Percentiles rank a stretch among this genome's conserved stretches.
phyloP scores from a whole-genome alignment of 1,140 invertebrate species.

The Trachymyrmex septentrionalis region DNA sequence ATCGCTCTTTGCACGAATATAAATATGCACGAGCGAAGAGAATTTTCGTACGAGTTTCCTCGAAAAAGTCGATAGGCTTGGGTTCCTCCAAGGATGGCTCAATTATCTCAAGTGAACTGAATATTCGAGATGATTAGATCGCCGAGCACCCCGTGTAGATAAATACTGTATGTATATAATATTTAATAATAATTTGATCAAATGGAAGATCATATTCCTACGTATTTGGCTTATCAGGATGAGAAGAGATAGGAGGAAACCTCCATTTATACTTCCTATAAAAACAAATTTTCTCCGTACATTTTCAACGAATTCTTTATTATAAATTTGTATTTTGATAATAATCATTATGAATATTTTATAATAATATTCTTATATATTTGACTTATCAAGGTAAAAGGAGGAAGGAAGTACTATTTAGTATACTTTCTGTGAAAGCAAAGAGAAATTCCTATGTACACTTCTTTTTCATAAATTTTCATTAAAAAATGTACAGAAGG shows the following conservation, averaged over 20 bases:
- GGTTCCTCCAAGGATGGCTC: background rate
- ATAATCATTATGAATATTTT: too few relatives aligned
- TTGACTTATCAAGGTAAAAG: too few relatives aligned
- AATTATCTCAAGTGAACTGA: background rate
- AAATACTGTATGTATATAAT: background rate
- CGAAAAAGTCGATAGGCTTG: background rate
- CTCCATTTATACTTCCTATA: background rate
- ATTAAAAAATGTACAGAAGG: background rate
- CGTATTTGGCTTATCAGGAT: background rate
- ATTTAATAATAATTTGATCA: background rate
- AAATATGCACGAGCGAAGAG: conserved; percentile 16
- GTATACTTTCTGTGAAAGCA: background rate
- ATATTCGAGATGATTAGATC: background rate
- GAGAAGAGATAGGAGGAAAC: background rate
- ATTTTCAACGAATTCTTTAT: background rate
- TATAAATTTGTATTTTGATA: too few relatives aligned
- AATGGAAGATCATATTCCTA: background rate
- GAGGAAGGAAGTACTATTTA: too few relatives aligned
- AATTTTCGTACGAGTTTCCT: background rate
- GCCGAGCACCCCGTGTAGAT: background rate
- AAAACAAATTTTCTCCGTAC: background rate
- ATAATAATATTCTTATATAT: too few relatives aligned
- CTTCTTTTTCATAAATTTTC: background rate
- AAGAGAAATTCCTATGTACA: background rate
- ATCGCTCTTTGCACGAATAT: background rate